Evolutionary conservation across 2,113 vertebrate genomes (phyloP).

Genomic region (Platanista minor): DNA sequence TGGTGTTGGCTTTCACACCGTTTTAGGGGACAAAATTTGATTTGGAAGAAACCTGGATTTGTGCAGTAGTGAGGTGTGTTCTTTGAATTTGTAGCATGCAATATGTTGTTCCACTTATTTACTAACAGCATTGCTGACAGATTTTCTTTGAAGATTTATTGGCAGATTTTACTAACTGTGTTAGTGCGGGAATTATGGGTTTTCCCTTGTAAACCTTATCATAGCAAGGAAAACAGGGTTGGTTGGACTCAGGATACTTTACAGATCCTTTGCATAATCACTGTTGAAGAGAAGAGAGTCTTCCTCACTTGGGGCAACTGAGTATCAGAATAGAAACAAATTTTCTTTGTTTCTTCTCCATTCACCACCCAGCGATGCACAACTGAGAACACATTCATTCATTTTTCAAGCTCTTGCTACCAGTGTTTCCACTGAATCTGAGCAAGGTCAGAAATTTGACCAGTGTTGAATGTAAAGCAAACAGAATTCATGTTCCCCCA

Average conservation of each 20-base stretch:
- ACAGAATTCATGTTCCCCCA: neutral
- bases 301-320: conserved; percentile 17
- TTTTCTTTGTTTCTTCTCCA: neutral
- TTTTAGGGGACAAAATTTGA: neutral
- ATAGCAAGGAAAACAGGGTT: conserved; percentile 74
- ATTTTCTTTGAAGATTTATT: conserved; percentile 82
- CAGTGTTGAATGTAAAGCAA: neutral
- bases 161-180: conserved; percentile 80
- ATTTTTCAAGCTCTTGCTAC: neutral
- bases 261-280: conserved; percentile 70
- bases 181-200: conserved; percentile 79
- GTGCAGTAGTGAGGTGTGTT: neutral
- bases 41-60: neutral
- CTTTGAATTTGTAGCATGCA: conserved; percentile 30
- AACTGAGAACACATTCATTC: neutral
- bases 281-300: conserved; percentile 69
- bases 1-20: neutral
- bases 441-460: neutral
- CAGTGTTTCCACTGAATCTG: neutral
- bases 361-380: neutral
- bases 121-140: conserved; percentile 77
- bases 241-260: conserved; percentile 80
- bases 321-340: neutral
- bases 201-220: conserved; percentile 76
- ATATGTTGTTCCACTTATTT: conserved; percentile 79